phyloP scores from a whole-genome alignment of 2,797 vertebrate genomes.

The Cygnus olor region DNA sequence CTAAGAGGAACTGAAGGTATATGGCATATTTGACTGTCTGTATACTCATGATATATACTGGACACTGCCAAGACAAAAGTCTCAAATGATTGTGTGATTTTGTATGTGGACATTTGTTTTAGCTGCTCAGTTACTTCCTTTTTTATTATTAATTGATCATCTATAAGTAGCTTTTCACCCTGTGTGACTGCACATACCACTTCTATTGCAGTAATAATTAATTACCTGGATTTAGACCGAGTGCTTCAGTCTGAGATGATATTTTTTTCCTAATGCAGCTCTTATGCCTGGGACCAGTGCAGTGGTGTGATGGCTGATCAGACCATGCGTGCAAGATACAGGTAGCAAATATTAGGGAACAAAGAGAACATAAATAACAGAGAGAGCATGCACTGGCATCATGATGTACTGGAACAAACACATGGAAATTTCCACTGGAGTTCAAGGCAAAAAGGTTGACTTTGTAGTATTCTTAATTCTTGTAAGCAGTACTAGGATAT shows the following conservation, averaged over 20 bases:
- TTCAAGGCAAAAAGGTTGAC: not conserved
- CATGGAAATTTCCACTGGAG: not conserved
- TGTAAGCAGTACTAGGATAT: not conserved
- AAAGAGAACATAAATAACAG: not conserved
- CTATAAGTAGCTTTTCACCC: not conserved
- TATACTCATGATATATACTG: not conserved
- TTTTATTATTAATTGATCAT: not conserved
- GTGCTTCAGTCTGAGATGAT: not conserved
- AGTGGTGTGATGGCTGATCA: not conserved
- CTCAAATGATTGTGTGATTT: not conserved
- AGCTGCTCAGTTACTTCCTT: not conserved
- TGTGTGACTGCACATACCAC: not conserved
- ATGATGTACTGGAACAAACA: not conserved
- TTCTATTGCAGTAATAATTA: not conserved
- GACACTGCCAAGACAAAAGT: not conserved
- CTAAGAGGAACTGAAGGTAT: not conserved
- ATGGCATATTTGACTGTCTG: not conserved
- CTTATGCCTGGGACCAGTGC: not conserved
- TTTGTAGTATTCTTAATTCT: not conserved
- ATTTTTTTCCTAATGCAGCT: not conserved
- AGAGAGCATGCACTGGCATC: fast-evolving
- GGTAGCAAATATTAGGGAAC: not conserved
- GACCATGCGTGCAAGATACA: not conserved
- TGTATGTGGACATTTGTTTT: not conserved
- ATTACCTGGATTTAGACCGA: not conserved